Evolutionary conservation across 30 jellyfish, hydroid and myxozoan species (phyloP), one percentile per base, ranked within the genome.

Genomic region (Chironex yamaguchii): DNA sequence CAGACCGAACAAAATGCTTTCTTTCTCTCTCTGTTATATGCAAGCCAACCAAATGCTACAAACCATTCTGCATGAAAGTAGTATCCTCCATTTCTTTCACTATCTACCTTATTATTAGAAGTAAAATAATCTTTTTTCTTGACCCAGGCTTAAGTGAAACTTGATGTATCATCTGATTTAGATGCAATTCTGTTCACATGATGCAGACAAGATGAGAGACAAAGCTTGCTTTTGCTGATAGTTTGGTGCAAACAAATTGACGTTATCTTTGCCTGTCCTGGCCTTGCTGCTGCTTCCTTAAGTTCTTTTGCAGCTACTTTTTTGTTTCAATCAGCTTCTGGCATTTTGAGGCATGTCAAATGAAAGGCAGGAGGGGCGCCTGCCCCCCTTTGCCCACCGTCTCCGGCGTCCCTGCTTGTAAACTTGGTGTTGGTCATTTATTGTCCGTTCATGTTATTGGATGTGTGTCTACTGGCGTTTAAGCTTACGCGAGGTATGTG

Each of bases 321-420:
- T 74, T 74, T 74, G 87, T 74, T 42, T 74, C 87, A 74, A 74
- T 74, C 87, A 74, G 87, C 79, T 58, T 74, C 51, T 42, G 52
- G 87, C 87, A 74, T 74, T 52, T 71, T 71, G 85, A 71, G 85
- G 70, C 32, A 68, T 68, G 83, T 69, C 83, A 1, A n/a, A n/a
- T n/a, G n/a, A n/a, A n/a, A n/a, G n/a, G n/a, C n/a, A n/a, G n/a
- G n/a, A n/a, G n/a, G n/a, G n/a, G n/a, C n/a, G n/a, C n/a, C n/a
- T n/a, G n/a, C n/a, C n/a, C n/a, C n/a, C n/a, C n/a, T n/a, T n/a
- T n/a, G n/a, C n/a, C n/a, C n/a, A n/a, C n/a, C n/a, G n/a, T n/a
- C n/a, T n/a, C n/a, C n/a, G n/a, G n/a, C n/a, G n/a, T n/a, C n/a
- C n/a, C n/a, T n/a, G n/a, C n/a, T n/a, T n/a, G n/a, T n/a, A n/a